phyloP scores from a whole-genome alignment of 2,113 vertebrate genomes.

The Ailurus styani region DNA sequence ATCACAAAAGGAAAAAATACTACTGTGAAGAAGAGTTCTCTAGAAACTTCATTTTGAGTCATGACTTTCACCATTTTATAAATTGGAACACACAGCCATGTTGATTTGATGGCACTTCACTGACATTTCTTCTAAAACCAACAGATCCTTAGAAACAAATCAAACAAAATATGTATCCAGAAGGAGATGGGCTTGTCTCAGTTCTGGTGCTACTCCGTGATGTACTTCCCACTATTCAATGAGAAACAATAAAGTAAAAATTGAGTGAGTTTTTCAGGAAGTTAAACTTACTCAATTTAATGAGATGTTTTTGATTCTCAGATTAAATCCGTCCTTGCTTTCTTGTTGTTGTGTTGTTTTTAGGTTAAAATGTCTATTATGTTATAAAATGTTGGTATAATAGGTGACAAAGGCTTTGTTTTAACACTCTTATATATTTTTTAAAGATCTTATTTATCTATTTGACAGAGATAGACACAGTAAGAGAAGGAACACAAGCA shows the following conservation, averaged over 20 bases:
- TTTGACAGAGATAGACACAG: too few species aligned
- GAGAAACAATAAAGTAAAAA: background rate
- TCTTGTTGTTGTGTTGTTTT: background rate
- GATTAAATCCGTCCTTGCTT: background rate
- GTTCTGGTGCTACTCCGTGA: background rate
- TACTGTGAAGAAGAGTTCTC: background rate
- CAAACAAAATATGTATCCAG: background rate
- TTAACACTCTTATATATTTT: too few species aligned
- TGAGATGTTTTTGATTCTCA: background rate
- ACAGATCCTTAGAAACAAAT: background rate
- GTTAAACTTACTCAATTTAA: background rate
- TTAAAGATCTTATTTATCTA: too few species aligned
- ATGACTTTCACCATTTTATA: background rate
- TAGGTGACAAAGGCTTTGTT: background rate
- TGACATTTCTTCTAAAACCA: background rate
- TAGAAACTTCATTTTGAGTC: background rate
- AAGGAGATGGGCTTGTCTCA: background rate
- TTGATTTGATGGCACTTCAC: background rate
- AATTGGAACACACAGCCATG: background rate
- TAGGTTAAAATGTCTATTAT: background rate
- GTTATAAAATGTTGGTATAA: background rate
- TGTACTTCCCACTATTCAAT: background rate
- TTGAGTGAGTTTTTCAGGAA: background rate
- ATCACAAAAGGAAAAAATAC: background rate
- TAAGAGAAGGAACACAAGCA: too few species aligned